Evolutionary conservation across 1,140 invertebrate species (phyloP), one percentile per base, ranked within the genome.

Genomic region (Scaptomyza hsui): DNA sequence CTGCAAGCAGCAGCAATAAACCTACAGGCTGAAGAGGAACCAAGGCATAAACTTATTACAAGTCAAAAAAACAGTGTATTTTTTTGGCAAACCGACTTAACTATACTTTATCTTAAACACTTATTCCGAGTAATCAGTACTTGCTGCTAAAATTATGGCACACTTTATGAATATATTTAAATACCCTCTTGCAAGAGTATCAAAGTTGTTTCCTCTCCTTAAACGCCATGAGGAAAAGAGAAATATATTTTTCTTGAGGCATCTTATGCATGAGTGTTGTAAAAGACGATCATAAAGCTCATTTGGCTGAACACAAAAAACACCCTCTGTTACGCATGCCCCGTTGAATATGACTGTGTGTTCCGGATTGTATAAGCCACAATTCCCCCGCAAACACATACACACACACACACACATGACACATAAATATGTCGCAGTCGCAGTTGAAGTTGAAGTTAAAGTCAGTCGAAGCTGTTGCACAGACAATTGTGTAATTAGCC

Each of bases 401-500:
- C 6, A 1, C 15, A 29, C 21, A 5, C 39, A n/a, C 24, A 29
- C 44, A 9, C 24, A 64, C 41, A 65, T 56, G 63, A 56, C 61
- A 72, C 26, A 75, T 68, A 81, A 77, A 81, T 76, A 75, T 77
- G 70, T 82, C 61, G 70, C 52, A 48, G 39, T 37, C 32, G 7
- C 13, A 41, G 51, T 18, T 32, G 18, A 7, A 45, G 39, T 18
- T n/a, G 10, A 16, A 59, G 48, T 47, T n/a, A 10, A 18, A 13
- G 59, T 53, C 21, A 39, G 41, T 47, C 2, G 53, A 44, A 60
- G 35, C 51, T 57, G 64, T 69, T 68, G 56, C 70, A 68, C 35
- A 86, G 82, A 86, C 82, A 86, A 86, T 88, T 86, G 82, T 81
- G 82, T 72, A 86, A 86, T 86, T 86, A 86, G 83, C 75, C 4